Conservation (phyloP, 2,113 vertebrate species). For the Periophthalmus modestus region DNA sequence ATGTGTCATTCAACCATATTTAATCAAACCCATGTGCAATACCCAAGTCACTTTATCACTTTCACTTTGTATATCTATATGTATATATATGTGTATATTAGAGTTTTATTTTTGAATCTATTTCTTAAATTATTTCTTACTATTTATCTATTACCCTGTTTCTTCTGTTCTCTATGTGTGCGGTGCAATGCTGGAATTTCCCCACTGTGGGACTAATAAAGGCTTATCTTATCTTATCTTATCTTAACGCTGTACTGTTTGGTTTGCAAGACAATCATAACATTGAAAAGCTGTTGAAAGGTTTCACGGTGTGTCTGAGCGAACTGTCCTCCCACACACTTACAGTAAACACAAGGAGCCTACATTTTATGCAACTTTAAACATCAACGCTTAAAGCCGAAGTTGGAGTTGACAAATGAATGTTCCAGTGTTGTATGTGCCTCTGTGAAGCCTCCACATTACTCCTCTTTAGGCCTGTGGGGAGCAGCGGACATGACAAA, state of each 20-base stretch:
- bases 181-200: no score
- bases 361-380: not conserved
- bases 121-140: no score
- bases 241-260: not conserved
- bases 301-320: not conserved
- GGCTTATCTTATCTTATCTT: no score
- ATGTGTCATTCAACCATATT: no score
- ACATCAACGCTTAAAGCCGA: not conserved
- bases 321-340: not conserved
- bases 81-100: no score
- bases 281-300: not conserved
- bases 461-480: slow-evolving; percentile 27
- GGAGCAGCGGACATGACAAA: slow-evolving; percentile 26
- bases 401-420: slow-evolving; percentile 3
- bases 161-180: no score
- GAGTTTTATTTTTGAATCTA: no score
- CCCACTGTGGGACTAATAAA: no score
- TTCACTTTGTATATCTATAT: no score
- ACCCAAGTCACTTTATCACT: no score
- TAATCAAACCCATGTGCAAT: no score
- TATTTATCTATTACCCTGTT: no score
- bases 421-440: not conserved
- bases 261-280: not conserved
- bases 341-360: not conserved
- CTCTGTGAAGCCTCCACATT: slow-evolving; percentile 16